Evolutionary conservation across 2,888 invertebrate genomes (phyloP).

Genomic region (Eumerus sabulonum): DNA sequence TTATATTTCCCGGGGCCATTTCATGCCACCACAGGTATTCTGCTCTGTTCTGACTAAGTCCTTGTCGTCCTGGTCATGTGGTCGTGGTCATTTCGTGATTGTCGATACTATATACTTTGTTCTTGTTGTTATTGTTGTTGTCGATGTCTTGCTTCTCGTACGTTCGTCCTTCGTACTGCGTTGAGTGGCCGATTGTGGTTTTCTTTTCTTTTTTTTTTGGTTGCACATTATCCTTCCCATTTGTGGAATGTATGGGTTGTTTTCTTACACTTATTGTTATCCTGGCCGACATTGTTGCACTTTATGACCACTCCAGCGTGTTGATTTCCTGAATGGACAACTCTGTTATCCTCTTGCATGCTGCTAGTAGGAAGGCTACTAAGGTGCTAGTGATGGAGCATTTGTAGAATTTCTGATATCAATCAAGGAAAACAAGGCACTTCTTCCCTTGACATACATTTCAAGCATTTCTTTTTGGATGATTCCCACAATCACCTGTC

Average conservation of each 20-base stretch:
- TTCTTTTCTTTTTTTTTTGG: constrained; percentile 8
- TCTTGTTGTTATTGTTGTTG: not conserved
- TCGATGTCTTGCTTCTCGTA: constrained; percentile 13
- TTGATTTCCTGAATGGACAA: constrained; percentile 20
- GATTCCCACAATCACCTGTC: too few species aligned
- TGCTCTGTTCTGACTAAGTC: constrained; percentile 23
- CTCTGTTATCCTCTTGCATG: too few species aligned
- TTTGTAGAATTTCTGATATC: too few species aligned
- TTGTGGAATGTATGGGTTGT: constrained; percentile 24
- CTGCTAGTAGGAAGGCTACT: too few species aligned
- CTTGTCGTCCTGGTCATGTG: constrained; percentile 14
- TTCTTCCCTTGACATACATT: too few species aligned
- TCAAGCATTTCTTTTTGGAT: too few species aligned
- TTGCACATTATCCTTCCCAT: constrained; percentile 24
- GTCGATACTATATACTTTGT: constrained; percentile 3
- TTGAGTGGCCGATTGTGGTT: constrained; percentile 34
- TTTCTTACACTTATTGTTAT: constrained; percentile 3
- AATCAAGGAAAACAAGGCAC: too few species aligned
- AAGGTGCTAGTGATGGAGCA: too few species aligned
- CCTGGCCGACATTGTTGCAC: constrained; percentile 2
- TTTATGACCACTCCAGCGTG: constrained; percentile 18
- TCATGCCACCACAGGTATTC: constrained; percentile 69
- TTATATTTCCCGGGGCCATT: constrained; percentile 70
- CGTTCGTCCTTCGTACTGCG: constrained; percentile 1
- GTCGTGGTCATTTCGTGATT: constrained; percentile 7